Evolutionary conservation across 2,113 vertebrate genomes (phyloP).

Genomic region (Tetraodon nigroviridis): DNA sequence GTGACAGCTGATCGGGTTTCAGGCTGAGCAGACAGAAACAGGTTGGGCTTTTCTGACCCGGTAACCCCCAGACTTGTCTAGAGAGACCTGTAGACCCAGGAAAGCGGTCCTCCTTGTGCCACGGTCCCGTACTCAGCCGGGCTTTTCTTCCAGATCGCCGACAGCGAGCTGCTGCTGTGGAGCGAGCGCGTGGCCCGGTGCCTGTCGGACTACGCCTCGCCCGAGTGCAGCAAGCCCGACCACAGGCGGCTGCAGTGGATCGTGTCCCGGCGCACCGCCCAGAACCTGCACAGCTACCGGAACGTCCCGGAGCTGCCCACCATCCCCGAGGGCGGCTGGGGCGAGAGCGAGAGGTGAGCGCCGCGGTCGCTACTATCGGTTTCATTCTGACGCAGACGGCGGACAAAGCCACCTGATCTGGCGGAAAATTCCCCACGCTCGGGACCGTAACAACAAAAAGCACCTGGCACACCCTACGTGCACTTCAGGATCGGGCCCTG

Average conservation of each 20-base stretch:
- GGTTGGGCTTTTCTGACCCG: background rate
- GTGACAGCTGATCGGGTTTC: conserved; percentile 17
- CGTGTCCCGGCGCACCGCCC: conserved; percentile 90
- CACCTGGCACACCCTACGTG: background rate
- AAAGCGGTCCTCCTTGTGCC: too few species aligned
- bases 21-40: background rate
- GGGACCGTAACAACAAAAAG: background rate
- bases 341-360: conserved; percentile 83
- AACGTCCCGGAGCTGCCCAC: conserved; percentile 90
- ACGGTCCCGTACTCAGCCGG: background rate
- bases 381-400: background rate
- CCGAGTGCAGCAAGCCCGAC: conserved; percentile 92
- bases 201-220: conserved; percentile 89
- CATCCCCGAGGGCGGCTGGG: conserved; percentile 86
- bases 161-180: conserved; percentile 86
- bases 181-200: conserved; percentile 88
- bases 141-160: conserved; percentile 77
- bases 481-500: too few species aligned
- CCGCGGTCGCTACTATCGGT: background rate
- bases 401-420: background rate
- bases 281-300: conserved; percentile 89
- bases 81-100: background rate
- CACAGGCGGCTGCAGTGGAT: conserved; percentile 93
- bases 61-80: conserved; percentile 10
- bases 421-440: conserved; percentile 14